Base-by-base conservation (phyloP, 2,888 invertebrate genomes). In the Ormia ochracea region DNA sequence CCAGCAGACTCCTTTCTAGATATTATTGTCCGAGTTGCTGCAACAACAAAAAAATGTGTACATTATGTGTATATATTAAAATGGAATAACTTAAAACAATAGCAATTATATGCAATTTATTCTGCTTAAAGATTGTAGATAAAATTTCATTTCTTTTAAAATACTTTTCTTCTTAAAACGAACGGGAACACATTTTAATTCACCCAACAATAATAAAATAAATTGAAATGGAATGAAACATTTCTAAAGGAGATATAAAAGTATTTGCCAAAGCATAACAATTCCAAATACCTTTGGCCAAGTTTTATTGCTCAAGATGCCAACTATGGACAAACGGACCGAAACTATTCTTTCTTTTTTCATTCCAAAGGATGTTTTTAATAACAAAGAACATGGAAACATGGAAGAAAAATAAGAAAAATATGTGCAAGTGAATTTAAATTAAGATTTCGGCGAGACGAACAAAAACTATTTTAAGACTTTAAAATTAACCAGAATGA, bases 71-170 rank as follows among this genome's bases (percentile, higher is more conserved):
- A 23, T 3, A 23, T 10, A 48, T 23, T 48, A 23, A 63, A 48
- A 14, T 1, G 36, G 14, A 48, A 59, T 17, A 45, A 54, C 31
- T 33, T 45, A 65, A 75, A 77, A 76, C 82, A 82, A 81, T 73
- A 82, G 83, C 82, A 83, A 82, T 83, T 83, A 83, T 83, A 83
- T 82, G 82, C 83, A 83, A 82, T 83, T 83, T 83, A 83, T 83
- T 81, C 82, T 70, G 48, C 41, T 70, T 50, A 52, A 70, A 61
- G 45, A 72, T 58, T 41, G 17, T 12, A 61, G 45, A 68, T 43
- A 66, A 33, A 38, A 45, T 56, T 69, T 54, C 45, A 69, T 69
- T 76, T 69, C 63, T 69, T 69, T 54, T n/a, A 38, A 70, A 70
- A 50, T 43, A 31, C 19, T 45, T 75, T 56, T 38, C 54, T 70